Conservation (phyloP, 1,140 invertebrate species). For the Aphis gossypii region DNA sequence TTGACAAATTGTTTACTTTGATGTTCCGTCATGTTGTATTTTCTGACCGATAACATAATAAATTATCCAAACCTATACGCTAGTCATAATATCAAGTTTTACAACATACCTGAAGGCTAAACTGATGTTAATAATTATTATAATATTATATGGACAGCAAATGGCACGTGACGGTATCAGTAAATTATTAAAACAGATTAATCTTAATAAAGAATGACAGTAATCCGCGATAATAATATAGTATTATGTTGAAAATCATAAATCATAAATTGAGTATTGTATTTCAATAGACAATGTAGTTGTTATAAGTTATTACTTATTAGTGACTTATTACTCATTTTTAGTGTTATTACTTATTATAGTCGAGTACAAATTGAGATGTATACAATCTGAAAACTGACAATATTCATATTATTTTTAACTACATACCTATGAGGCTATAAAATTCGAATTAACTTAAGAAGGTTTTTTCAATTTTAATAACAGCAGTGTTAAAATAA, state of each 20-base stretch:
- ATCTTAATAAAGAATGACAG: not conserved
- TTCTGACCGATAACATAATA: not conserved
- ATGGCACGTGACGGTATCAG: not conserved
- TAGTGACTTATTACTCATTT: too few species aligned
- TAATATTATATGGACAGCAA: not conserved
- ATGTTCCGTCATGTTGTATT: not conserved
- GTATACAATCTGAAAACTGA: not conserved
- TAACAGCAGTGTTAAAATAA: not conserved
- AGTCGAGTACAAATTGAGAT: not conserved
- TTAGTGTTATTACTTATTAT: not conserved
- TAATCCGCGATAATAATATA: not conserved
- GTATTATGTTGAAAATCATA: not conserved
- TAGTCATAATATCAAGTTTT: not conserved
- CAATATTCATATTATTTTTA: not conserved
- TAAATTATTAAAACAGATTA: not conserved
- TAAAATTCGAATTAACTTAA: not conserved
- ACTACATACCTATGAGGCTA: not conserved
- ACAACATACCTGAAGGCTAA: slow-evolving; percentile 1
- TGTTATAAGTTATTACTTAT: too few species aligned
- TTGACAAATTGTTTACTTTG: not conserved
- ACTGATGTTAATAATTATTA: not conserved
- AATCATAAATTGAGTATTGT: not conserved
- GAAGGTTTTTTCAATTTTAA: not conserved
- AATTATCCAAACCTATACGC: not conserved
- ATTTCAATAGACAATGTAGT: not conserved